Base-by-base conservation (phyloP, 1,140 invertebrate species). In the Centruroides sculpturatus region DNA sequence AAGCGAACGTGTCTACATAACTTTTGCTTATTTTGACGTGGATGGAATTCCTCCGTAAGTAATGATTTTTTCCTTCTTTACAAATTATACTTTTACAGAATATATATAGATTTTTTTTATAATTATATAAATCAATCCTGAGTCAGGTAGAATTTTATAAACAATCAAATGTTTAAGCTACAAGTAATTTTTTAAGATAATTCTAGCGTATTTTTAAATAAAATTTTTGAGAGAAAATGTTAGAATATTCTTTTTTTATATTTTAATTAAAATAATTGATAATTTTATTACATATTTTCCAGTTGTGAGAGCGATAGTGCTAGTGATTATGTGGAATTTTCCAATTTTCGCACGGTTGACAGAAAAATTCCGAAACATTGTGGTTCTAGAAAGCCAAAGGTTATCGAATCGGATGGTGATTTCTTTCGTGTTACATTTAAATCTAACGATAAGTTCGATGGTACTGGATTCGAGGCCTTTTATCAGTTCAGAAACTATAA, bases 341-440 rank as follows among this genome's bases (percentile, higher is more conserved):
- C 90, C 11, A 96, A 96, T 76, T 94, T 85, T 69, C 84, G 89
- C 80, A 82, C 84, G 61, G 77, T 80, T 50, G 92, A 97, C 76
- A 79, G 87, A 67, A 92, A 90, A 73, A 89, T 88, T 72, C 80
- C 81, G 12, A 79, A 88, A 69, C 85, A 89, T 70, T 98, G 93
- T 73, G 92, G 92, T 67, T 66, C 63, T 55, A 69, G 66, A 63
- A 69, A 68, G 9, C 70, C 72, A 41, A 69, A 70, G 50, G 61
- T 69, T 9, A 82, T 94, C 48, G 82, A 84, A 64, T 96, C 92
- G 11, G 92, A 96, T 70, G 81, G 85, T 51, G 85, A 86, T 66
- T 97, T 95, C 76, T 97, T 96, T 75, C 82, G 92, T 66, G 87
- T 97, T 11, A 91, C 91, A 6, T 95, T 98, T 75, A 80, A 86